phyloP scores from a whole-genome alignment of 2,888 invertebrate species.

The Lumbricus terrestris region DNA sequence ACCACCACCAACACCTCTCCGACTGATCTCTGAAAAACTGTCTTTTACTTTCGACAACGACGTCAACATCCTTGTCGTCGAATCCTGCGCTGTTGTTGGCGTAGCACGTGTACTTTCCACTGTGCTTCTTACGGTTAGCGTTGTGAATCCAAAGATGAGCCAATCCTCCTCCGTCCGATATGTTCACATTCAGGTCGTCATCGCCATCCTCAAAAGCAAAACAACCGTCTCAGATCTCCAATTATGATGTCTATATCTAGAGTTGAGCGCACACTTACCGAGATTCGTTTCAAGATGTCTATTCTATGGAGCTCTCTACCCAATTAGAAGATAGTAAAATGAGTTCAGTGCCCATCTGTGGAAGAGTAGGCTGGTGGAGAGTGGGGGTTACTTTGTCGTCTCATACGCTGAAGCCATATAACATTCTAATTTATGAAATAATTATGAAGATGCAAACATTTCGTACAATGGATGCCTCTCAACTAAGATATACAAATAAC shows the following conservation, averaged over 20 bases:
- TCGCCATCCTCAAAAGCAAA: neutral
- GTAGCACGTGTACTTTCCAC: constrained; percentile 22
- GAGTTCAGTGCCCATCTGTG: too few relatives aligned
- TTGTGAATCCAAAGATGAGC: neutral
- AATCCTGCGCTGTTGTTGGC: constrained; percentile 24
- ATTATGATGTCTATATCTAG: neutral
- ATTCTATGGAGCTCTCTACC: too few relatives aligned
- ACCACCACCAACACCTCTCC: neutral
- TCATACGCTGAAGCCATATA: too few relatives aligned
- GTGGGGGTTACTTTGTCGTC: too few relatives aligned
- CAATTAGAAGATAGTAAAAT: too few relatives aligned
- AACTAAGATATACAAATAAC: too few relatives aligned
- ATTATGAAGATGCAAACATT: too few relatives aligned
- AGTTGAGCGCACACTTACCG: too few relatives aligned
- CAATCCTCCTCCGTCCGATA: neutral
- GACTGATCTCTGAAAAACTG: neutral
- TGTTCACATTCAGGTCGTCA: neutral
- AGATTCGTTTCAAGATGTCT: too few relatives aligned
- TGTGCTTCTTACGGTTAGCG: neutral
- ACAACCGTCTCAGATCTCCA: neutral
- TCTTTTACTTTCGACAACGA: constrained; percentile 24
- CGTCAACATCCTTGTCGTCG: constrained; percentile 13
- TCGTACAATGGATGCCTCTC: too few relatives aligned
- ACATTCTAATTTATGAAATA: too few relatives aligned
- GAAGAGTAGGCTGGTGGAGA: too few relatives aligned